These are phyloP conservation scores for Cryptocephalus moraei DNA, from an alignment of 2,888 invertebrate genomes.

Conservation along the genomic window DNA sequence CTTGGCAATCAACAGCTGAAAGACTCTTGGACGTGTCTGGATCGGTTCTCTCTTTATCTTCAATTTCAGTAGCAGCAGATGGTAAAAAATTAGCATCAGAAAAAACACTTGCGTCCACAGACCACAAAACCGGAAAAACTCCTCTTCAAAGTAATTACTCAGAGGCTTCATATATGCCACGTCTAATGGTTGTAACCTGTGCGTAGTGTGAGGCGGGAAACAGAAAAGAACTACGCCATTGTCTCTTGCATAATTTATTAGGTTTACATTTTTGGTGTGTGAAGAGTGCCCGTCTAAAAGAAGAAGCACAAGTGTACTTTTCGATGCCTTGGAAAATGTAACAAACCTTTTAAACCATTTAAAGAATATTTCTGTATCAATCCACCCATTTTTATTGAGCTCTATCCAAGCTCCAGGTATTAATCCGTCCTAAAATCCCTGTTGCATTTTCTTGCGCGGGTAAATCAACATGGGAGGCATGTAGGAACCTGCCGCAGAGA, in stretches of 20 bases:
- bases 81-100: too few relatives aligned
- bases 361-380: slow-evolving; percentile 10
- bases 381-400: slow-evolving; percentile 5
- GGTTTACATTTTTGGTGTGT: slow-evolving; percentile 1
- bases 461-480: slow-evolving; percentile 7
- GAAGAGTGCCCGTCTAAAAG: slow-evolving; percentile 7
- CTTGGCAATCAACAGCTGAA: too few relatives aligned
- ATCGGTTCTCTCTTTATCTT: too few relatives aligned
- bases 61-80: too few relatives aligned
- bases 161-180: not conserved
- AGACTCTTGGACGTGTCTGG: too few relatives aligned
- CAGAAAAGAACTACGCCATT: not conserved
- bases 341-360: slow-evolving; percentile 11
- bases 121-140: too few relatives aligned
- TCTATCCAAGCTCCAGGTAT: slow-evolving; percentile 15
- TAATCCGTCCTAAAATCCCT: slow-evolving; percentile 14
- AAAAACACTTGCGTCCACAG: too few relatives aligned
- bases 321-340: slow-evolving; percentile 5
- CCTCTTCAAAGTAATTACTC: too few relatives aligned
- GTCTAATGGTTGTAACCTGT: not conserved
- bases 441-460: slow-evolving; percentile 9
- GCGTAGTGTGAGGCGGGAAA: not conserved
- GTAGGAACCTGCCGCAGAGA: slow-evolving; percentile 4
- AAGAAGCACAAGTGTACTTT: slow-evolving; percentile 8
- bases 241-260: not conserved